phyloP scores from a whole-genome alignment of 1,140 invertebrate species.

The Phenacoccus solenopsis region DNA sequence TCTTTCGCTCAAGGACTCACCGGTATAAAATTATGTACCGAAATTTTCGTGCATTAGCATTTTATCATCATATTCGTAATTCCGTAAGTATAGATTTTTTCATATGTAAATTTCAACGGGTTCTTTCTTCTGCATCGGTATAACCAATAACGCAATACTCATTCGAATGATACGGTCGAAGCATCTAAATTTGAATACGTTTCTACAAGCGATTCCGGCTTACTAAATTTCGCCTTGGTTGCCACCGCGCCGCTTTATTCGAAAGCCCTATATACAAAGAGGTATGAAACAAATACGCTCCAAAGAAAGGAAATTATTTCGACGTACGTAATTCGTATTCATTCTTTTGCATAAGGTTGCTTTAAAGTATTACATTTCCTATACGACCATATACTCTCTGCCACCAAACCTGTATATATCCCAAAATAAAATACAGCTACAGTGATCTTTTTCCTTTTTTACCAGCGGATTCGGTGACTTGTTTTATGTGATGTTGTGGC shows the following conservation, averaged over 20 bases:
- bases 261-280: background rate
- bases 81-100: background rate
- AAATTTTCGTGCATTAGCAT: background rate
- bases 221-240: background rate
- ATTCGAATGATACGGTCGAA: background rate
- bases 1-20: no score
- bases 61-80: background rate
- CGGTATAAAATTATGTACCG: no score
- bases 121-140: background rate
- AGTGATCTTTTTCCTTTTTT: no score
- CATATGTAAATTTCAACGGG: background rate
- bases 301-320: background rate
- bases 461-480: no score
- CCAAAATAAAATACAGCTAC: no score
- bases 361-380: background rate
- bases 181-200: background rate
- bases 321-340: slow-evolving; percentile 1
- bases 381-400: no score
- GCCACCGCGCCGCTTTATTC: background rate
- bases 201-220: background rate
- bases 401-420: no score
- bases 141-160: background rate
- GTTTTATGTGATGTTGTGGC: no score
- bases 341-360: background rate
- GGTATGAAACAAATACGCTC: background rate